Percentiles rank a stretch among this genome's conserved stretches.
Conservation (phyloP, 1,140 invertebrate species). For the Dolichoris vasculosae region DNA sequence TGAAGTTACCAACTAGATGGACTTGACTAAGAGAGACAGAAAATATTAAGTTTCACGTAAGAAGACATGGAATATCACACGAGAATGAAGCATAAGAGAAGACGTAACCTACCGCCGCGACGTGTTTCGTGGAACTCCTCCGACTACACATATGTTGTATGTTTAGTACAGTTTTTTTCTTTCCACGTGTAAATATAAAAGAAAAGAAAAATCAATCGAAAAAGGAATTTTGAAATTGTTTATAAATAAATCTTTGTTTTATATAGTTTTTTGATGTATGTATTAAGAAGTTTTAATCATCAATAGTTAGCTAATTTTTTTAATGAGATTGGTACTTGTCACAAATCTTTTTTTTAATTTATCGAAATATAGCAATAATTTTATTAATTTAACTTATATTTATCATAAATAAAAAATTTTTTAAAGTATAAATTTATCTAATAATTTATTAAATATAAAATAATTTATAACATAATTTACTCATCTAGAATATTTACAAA, state of each 20-base stretch:
- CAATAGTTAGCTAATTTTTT: no score
- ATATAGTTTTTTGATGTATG: background rate
- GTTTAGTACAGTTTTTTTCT: constrained; percentile 20
- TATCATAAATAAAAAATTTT: no score
- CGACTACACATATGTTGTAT: constrained; percentile 34
- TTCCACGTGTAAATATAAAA: constrained; percentile 2
- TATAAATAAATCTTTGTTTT: constrained; percentile 10
- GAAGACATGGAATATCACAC: constrained; percentile 31
- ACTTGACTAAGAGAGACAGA: background rate
- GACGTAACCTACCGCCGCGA: constrained; percentile 43
- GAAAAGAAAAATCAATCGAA: constrained; percentile 34
- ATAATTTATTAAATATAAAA: no score
- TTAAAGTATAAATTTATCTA: no score
- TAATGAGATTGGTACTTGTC: no score
- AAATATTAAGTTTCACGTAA: constrained; percentile 48
- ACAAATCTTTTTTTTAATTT: no score
- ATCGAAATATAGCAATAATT: no score
- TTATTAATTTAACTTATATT: no score
- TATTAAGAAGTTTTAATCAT: background rate
- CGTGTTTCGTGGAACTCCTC: constrained; percentile 32
- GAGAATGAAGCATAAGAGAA: constrained; percentile 33
- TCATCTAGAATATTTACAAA: no score
- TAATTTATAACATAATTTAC: no score
- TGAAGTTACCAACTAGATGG: constrained; percentile 20
- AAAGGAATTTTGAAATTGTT: constrained; percentile 17